Percentiles rank a stretch among this genome's conserved stretches.
Evolutionary conservation across 1,140 invertebrate species (phyloP).

Genomic region (Heliconius hewitsoni): DNA sequence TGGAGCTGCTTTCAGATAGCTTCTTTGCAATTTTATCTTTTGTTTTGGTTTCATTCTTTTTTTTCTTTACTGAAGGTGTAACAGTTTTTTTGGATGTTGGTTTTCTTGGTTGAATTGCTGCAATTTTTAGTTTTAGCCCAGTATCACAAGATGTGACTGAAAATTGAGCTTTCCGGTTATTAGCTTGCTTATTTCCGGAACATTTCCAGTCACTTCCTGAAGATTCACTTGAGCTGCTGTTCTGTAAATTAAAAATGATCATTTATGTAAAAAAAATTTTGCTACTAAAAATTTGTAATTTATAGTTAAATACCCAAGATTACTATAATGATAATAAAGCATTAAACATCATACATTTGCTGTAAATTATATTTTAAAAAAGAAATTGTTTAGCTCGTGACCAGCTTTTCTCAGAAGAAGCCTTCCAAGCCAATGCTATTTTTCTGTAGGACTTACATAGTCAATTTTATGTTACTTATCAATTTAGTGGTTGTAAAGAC

Average conservation of each 20-base stretch:
- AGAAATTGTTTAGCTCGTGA: too few relatives aligned
- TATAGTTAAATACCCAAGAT: neutral
- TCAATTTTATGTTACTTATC: too few relatives aligned
- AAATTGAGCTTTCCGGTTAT: constrained; percentile 66
- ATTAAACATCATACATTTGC: too few relatives aligned
- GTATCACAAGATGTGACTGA: constrained; percentile 76
- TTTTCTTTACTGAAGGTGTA: constrained; percentile 64
- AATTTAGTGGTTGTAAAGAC: too few relatives aligned
- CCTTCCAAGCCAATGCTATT: too few relatives aligned
- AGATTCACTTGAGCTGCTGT: constrained; percentile 62
- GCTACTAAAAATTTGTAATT: neutral
- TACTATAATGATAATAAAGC: neutral
- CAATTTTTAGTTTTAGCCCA: constrained; percentile 73
- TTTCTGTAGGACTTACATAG: too few relatives aligned
- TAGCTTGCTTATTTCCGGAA: constrained; percentile 57
- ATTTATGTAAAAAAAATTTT: neutral
- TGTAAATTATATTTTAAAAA: too few relatives aligned
- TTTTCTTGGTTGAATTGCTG: constrained; percentile 68
- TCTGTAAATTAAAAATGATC: constrained; percentile 56
- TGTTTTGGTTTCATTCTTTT: constrained; percentile 52
- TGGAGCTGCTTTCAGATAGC: constrained; percentile 65
- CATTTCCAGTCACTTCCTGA: constrained; percentile 74
- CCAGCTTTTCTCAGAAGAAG: too few relatives aligned
- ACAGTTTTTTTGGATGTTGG: constrained; percentile 54
- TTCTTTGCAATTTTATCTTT: constrained; percentile 51